Evolutionary conservation across 1,140 invertebrate genomes (phyloP), one percentile per base, ranked within the genome.

Genomic region (Marisa cornuarietis): DNA sequence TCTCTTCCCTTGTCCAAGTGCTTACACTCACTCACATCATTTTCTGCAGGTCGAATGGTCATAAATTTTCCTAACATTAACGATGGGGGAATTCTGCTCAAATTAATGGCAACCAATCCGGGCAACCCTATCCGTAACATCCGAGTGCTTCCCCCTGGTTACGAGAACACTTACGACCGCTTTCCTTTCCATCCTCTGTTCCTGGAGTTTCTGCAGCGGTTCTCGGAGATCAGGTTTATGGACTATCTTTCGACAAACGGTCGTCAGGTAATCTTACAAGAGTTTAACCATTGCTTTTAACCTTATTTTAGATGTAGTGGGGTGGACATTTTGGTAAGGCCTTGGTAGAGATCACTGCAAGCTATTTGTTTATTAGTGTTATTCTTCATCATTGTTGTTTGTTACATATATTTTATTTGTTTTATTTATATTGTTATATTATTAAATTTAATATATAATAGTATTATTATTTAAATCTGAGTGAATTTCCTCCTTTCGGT

Each of bases 101-200:
- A 77, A 22, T 68, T 87, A 22, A 73, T 76, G 3, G 72, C 79
- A 16, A 86, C 84, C 42, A 87, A 87, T 76, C 81, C 82, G 11
- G 26, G 58, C 14, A 85, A 87, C 68, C 86, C 85, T 11, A 52
- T 87, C 11, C 76, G 81, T 49, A 87, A 87, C 71, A 71, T 87
- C 22, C 78, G 86, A 52, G 63, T 87, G 22, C 77, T 87, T 20
- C 63, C 84, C 61, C 85, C 85, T 51, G 83, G 84, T 22, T 87
- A 83, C 80, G 86, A 87, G 72, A 72, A 84, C 22, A 78, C 82
- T 20, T 83, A 85, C 65, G 81, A 85, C 42, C 73, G 76, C 26
- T 87, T 87, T 62, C 86, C 85, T 49, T 87, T 85, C 65, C 80
- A 87, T 79, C 85, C 85, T 14, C 58, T 78, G 58, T 87, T 85